Conservation (phyloP, 1,140 invertebrate species). For the Magallana gigas region DNA sequence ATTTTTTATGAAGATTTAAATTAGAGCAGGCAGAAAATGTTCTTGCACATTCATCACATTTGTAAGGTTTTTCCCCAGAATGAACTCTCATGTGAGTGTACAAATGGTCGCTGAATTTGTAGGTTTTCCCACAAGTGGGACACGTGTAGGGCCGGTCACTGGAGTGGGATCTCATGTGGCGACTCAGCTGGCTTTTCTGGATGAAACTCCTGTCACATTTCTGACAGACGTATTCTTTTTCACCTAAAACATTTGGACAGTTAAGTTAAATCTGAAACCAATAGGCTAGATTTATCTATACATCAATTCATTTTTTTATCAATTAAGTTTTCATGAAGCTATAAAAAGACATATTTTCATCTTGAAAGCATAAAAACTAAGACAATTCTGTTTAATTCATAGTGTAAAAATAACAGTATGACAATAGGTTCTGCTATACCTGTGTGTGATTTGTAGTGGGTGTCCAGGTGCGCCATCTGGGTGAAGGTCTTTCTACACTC, state of each 20-base stretch:
- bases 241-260: constrained; percentile 84
- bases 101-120: constrained; percentile 55
- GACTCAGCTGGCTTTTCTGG: constrained; percentile 62
- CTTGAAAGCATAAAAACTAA: too few relatives aligned
- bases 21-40: constrained; percentile 78
- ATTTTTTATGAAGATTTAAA: constrained; percentile 50
- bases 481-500: constrained; percentile 1
- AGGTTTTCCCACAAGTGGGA: constrained; percentile 63
- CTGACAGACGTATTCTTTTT: constrained; percentile 95
- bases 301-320: too few relatives aligned
- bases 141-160: constrained; percentile 55
- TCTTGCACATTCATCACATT: constrained; percentile 69
- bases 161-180: constrained; percentile 42
- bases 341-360: too few relatives aligned
- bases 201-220: constrained; percentile 85
- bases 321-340: too few relatives aligned
- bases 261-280: too few relatives aligned
- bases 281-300: too few relatives aligned
- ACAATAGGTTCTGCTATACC: not conserved
- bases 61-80: constrained; percentile 67
- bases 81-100: constrained; percentile 66
- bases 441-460: constrained; percentile 19
- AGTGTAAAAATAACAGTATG: too few relatives aligned
- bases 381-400: too few relatives aligned
- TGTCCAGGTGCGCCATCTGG: constrained; percentile 1